Conservation (phyloP, 2,797 vertebrate genomes). For the Sylvilagus floridanus region DNA sequence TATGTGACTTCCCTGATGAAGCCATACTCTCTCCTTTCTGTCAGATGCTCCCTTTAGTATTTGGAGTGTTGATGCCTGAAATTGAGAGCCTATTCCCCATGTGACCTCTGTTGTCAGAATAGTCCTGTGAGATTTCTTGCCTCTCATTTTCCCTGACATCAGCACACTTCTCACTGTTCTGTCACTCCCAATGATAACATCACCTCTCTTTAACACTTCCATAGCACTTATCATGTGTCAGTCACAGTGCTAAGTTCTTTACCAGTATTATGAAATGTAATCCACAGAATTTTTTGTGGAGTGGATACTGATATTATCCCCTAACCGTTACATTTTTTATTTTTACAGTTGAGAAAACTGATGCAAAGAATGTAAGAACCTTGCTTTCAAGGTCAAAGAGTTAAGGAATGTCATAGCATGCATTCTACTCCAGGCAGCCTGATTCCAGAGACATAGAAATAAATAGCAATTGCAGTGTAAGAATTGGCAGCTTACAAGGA, state of each 20-base stretch:
- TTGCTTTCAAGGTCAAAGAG: slow-evolving; percentile 4
- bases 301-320: slow-evolving; percentile 21
- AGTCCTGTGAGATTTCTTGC: not conserved
- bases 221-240: not conserved
- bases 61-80: not conserved
- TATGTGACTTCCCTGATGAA: not conserved
- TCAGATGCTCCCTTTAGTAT: not conserved
- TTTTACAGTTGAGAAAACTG: slow-evolving; percentile 18
- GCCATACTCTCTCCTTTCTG: not conserved
- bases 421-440: not conserved
- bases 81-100: not conserved
- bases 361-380: not conserved
- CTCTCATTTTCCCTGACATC: not conserved
- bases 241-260: slow-evolving; percentile 29
- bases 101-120: not conserved
- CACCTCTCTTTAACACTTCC: slow-evolving; percentile 6
- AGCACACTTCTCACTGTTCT: slow-evolving; percentile 20
- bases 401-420: not conserved
- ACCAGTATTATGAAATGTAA: slow-evolving; percentile 44
- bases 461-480: not conserved
- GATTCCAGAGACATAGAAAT: not conserved
- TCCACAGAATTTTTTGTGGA: slow-evolving; percentile 6
- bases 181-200: not conserved
- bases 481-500: not conserved
- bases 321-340: not conserved